Conservation (phyloP, 2,888 invertebrate genomes). For the Chloroclysta siterata region DNA sequence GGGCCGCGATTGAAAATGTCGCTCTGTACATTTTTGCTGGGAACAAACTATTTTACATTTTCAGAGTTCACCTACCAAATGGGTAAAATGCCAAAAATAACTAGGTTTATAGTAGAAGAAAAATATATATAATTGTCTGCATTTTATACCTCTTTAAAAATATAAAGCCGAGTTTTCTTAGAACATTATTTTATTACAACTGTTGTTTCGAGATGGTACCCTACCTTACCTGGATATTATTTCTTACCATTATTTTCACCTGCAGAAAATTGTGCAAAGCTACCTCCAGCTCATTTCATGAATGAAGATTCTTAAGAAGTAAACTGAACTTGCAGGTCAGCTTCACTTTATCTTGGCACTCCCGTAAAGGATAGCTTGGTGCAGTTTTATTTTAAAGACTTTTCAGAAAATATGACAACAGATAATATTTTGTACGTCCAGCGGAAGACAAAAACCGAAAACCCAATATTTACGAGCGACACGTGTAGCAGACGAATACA, state of each 20-base stretch:
- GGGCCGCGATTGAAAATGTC: slow-evolving; percentile 53
- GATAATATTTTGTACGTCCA: slow-evolving; percentile 32
- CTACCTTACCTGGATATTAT: no score
- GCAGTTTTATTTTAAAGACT: slow-evolving; percentile 19
- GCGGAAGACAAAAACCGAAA: slow-evolving; percentile 35
- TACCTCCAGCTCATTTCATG: neutral
- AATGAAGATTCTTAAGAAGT: neutral
- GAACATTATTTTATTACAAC: no score
- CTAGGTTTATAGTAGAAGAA: neutral
- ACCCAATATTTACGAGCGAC: slow-evolving; percentile 36
- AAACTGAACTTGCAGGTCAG: slow-evolving; percentile 2
- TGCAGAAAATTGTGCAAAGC: no score
- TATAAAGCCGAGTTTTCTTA: no score
- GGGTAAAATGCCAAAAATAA: neutral
- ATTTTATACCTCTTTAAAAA: no score
- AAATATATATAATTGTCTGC: no score
- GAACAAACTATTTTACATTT: neutral
- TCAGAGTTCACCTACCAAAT: neutral
- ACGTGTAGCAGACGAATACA: slow-evolving; percentile 33
- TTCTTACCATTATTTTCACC: no score
- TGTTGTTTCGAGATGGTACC: no score
- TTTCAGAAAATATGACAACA: slow-evolving; percentile 25
- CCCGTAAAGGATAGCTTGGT: slow-evolving; percentile 9
- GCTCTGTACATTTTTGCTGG: slow-evolving; percentile 19
- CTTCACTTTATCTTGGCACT: slow-evolving; percentile 12